Conservation (phyloP, 1,140 invertebrate genomes). For the Saccostrea echinata region DNA sequence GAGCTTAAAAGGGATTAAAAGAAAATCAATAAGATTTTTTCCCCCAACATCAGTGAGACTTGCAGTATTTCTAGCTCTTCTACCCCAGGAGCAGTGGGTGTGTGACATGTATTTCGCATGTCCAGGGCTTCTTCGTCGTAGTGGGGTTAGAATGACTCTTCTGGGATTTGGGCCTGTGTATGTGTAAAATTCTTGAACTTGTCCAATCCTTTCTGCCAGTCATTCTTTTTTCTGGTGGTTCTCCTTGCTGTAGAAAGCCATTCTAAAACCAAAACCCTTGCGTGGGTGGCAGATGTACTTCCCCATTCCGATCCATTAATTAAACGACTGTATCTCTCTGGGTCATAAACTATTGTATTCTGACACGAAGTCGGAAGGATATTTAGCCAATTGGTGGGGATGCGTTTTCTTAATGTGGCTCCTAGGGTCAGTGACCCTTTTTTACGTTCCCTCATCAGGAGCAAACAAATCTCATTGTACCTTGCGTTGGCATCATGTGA, state of each 20-base stretch:
- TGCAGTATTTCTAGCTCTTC: background rate
- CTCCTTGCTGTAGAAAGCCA: background rate
- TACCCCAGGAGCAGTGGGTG: background rate
- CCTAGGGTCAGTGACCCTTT: background rate
- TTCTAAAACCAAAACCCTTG: background rate
- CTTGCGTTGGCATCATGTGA: conserved; percentile 28
- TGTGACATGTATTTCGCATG: background rate
- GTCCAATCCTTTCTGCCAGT: conserved; percentile 2
- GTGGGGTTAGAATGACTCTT: background rate
- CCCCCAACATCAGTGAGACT: background rate
- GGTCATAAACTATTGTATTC: conserved; percentile 16
- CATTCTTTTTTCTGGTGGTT: background rate
- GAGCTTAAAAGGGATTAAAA: no score
- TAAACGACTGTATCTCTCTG: background rate
- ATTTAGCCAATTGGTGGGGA: background rate
- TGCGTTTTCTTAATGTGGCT: background rate
- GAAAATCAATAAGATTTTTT: no score
- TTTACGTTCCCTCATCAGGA: conserved; percentile 33
- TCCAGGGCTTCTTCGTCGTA: background rate
- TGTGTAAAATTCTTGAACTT: background rate
- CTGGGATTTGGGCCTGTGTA: background rate
- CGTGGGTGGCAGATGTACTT: background rate
- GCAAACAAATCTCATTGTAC: conserved; percentile 21
- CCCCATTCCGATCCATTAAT: background rate
- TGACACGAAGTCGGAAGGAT: background rate